Evolutionary conservation across 2,113 vertebrate species (phyloP).

Genomic region (Okapia johnstoni): DNA sequence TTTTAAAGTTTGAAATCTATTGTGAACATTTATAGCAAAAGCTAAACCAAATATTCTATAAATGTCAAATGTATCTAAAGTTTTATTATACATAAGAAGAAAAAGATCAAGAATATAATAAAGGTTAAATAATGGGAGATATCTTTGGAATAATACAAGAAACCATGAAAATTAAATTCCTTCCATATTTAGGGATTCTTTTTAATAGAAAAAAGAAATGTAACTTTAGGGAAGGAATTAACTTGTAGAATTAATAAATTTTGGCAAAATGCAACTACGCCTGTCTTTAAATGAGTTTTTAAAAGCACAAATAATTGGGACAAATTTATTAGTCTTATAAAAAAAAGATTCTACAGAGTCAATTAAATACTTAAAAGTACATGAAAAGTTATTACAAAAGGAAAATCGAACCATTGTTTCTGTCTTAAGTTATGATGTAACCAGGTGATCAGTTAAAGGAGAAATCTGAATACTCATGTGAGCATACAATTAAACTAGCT

Average conservation of each 20-base stretch:
- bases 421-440: not conserved
- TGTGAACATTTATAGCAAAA: constrained; percentile 28
- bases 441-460: not conserved
- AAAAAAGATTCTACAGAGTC: not conserved
- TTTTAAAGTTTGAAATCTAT: not conserved
- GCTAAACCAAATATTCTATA: constrained; percentile 9
- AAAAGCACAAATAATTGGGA: not conserved
- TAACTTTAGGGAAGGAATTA: not conserved
- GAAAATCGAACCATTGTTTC: not conserved
- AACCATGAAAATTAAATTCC: not conserved
- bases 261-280: not conserved
- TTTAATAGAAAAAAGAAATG: not conserved
- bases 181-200: not conserved
- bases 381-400: not conserved
- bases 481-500: not conserved
- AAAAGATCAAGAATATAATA: constrained; percentile 35
- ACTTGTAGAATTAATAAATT: not conserved
- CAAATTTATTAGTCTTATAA: not conserved
- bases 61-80: constrained; percentile 35
- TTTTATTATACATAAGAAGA: constrained; percentile 17
- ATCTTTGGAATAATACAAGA: not conserved
- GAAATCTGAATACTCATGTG: not conserved
- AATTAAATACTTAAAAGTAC: not conserved
- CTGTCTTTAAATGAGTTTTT: not conserved
- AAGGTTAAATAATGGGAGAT: not conserved